A percentile compares a stretch with the other conserved stretches of the same genome.
Evolutionary conservation across 2,797 vertebrate genomes (phyloP).

Genomic region (Siniperca obscura): DNA sequence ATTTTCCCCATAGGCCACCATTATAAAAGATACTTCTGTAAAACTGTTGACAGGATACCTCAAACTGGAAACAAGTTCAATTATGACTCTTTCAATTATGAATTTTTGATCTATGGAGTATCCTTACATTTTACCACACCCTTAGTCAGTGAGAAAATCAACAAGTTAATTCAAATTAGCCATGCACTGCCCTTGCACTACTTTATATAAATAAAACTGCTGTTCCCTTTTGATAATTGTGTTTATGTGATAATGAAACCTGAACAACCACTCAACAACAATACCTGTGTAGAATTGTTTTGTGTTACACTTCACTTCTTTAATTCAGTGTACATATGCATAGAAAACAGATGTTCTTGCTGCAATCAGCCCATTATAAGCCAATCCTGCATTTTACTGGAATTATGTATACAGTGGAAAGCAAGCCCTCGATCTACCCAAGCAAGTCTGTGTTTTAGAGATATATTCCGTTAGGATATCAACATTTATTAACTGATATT

Average conservation of each 20-base stretch:
- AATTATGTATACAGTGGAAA: conserved; percentile 4
- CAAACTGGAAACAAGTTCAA: too few species aligned
- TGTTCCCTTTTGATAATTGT: neutral
- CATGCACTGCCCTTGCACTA: neutral
- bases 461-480: neutral
- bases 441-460: neutral
- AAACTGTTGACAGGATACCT: too few species aligned
- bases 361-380: neutral
- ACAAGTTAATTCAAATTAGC: neutral
- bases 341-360: neutral
- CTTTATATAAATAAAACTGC: neutral
- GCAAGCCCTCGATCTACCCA: neutral
- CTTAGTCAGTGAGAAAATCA: neutral
- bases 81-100: too few species aligned
- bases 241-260: conserved; percentile 5
- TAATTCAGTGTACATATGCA: neutral
- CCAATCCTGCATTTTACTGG: neutral
- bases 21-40: too few species aligned
- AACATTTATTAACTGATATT: conserved; percentile 41
- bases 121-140: neutral
- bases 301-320: conserved; percentile 5
- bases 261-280: neutral
- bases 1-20: too few species aligned
- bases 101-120: too few species aligned
- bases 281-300: neutral